Base-by-base conservation (phyloP, 2,888 invertebrate species). In the Tipula confusa region DNA sequence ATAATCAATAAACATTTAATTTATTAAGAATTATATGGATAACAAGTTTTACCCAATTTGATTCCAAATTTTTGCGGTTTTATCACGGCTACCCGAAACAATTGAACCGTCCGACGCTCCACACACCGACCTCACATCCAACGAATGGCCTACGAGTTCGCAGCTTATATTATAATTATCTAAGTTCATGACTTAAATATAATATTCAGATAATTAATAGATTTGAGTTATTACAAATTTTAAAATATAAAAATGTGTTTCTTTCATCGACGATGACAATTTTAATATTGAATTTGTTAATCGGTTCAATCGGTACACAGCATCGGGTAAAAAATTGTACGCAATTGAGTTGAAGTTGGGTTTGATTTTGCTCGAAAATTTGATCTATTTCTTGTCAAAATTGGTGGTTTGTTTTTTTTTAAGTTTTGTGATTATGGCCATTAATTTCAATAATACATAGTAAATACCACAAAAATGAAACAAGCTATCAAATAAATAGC, bases 61-160 rank as follows among this genome's bases (percentile, higher is more conserved):
- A 18, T 93, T 93, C 98, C 98, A 98, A 48, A 96, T 90, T 90
- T 95, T 95, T 0, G 95, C 94, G 15, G 96, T 96, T 89, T 94
- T 94, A 89, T 98, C 98, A 86, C 98, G 92, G 3, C 98, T 98
- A 29, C 95, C 95, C 5, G 97, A 97, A 79, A 97, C 90, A 86
- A 98, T 93, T 85, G 92, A 93, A 87, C 94, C 94, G 9, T 24
- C 64, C 5, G 91, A 90, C 2, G 90, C 88, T 11, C 91, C 91
- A 83, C 92, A 92, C 24, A 98, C 92, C 84, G 94, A 93, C 86
- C 98, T 92, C 24, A 98, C 97, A 89, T 98, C 98, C 88, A 94
- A 91, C 80, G 94, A 93, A 89, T 98, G 98, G 0, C 96, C 96
- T 86, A 90, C 90, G 83, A 97, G 90, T 86, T 93, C 92, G 87